Evolutionary conservation across 2,797 vertebrate species (phyloP), one percentile per base, ranked within the genome.

Genomic region (Decapterus maruadsi): DNA sequence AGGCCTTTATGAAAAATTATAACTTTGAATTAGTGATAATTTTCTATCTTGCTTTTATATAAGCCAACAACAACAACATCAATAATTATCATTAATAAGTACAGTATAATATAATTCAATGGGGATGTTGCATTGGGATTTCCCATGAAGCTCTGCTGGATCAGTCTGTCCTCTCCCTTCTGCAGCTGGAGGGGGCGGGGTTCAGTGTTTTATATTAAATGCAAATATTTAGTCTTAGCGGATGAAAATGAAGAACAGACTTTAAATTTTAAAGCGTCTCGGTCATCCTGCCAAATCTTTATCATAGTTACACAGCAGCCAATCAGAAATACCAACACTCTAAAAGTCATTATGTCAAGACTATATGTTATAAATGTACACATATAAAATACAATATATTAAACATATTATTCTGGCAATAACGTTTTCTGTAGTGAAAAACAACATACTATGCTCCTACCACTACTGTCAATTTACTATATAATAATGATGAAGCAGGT

Each of bases 191-290:
- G 38, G 38, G 38, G 38, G 38, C 43, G 4, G 43, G 5, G 16
- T 46, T 7, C 26, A 5, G 13, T 53, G 4, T 53, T 53, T 40
- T 26, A 26, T 6, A 26, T 22, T 13, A 13, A 53, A 53, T 96
- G 92, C 93, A 92, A 96, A 96, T 95, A 96, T 96, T 96, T 40
- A 40, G 38, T 96, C n/a, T n/a, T 2, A 53, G 19, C 1, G 4
- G 36, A 61, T 40, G 8, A 62, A 72, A 22, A 43, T 59, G 48
- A 50, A 42, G 31, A 34, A 22, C 4, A 42, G 6, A 51, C 22
- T 34, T 61, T 26, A 58, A 8, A 54, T 14, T 26, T 65, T 94
- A 93, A 94, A 95, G 89, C 48, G 11, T 69, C 11, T 48, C 38
- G 10, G 40, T 53, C 46, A 11, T 56, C 45, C 19, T 64, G 53